Evolutionary conservation across 1,140 invertebrate genomes (phyloP).

Genomic region (Drosophila bocqueti): DNA sequence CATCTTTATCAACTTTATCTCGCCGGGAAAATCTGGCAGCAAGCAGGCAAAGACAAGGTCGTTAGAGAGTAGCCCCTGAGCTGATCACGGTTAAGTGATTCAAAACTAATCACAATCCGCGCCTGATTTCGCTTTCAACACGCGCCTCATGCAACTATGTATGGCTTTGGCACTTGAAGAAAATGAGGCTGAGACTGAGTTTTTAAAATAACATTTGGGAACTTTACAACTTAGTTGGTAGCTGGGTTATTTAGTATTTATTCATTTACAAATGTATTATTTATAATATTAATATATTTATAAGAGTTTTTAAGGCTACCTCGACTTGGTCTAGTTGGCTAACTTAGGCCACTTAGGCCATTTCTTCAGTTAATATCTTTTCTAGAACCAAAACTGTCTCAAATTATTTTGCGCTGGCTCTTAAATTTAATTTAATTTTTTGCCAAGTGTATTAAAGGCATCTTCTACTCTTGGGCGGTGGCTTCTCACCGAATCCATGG

Average conservation of each 20-base stretch:
- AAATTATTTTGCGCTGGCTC: too few species aligned
- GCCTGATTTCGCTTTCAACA: slow-evolving; percentile 75
- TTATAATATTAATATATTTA: too few species aligned
- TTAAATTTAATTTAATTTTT: slow-evolving; percentile 28
- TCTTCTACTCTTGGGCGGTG: slow-evolving; percentile 47
- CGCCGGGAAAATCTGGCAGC: slow-evolving; percentile 52
- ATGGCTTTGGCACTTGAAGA: not conserved
- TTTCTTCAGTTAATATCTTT: too few species aligned
- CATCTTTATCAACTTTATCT: slow-evolving; percentile 48
- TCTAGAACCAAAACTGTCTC: too few species aligned
- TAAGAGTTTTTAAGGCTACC: too few species aligned
- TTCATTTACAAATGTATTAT: too few species aligned
- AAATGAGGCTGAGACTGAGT: not conserved
- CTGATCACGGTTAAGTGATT: slow-evolving; percentile 53
- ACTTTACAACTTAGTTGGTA: not conserved
- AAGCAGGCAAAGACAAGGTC: slow-evolving; percentile 57
- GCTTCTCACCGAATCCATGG: slow-evolving; percentile 40
- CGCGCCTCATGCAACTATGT: slow-evolving; percentile 62
- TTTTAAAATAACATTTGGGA: too few species aligned
- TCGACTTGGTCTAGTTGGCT: too few species aligned
- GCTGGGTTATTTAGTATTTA: too few species aligned
- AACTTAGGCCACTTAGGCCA: too few species aligned
- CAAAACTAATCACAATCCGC: slow-evolving; percentile 51
- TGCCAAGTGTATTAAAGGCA: slow-evolving; percentile 1
- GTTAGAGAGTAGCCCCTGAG: slow-evolving; percentile 65